Evolutionary conservation across 2,113 vertebrate genomes (phyloP).

Genomic region (Etheostoma cragini): DNA sequence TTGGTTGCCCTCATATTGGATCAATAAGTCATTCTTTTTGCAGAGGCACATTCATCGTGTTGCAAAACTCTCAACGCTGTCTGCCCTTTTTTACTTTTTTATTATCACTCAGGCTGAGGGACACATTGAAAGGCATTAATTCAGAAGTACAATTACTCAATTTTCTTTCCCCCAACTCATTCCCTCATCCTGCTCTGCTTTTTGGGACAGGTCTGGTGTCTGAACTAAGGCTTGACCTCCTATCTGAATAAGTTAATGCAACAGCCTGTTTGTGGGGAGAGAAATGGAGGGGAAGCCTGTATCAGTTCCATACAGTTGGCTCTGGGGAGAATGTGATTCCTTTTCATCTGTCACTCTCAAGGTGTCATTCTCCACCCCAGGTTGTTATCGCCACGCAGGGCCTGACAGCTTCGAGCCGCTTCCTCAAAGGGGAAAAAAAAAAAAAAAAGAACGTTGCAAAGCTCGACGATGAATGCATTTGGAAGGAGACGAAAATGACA

Average conservation of each 20-base stretch:
- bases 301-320: conserved; percentile 91
- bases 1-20: conserved; percentile 82
- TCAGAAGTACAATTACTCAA: conserved; percentile 88
- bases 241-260: conserved; percentile 94
- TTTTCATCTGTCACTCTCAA: conserved; percentile 92
- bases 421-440: conserved; percentile 65
- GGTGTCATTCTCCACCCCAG: conserved; percentile 90
- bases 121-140: conserved; percentile 91
- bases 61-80: conserved; percentile 23
- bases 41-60: conserved; percentile 76
- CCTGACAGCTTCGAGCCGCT: conserved; percentile 89
- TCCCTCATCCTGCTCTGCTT: conserved; percentile 76
- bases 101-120: conserved; percentile 84
- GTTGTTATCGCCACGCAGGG: conserved; percentile 87
- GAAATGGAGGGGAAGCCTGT: conserved; percentile 83
- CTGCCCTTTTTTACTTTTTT: conserved; percentile 74
- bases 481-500: conserved; percentile 72
- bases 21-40: conserved; percentile 79
- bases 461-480: conserved; percentile 67
- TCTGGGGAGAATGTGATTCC: conserved; percentile 87
- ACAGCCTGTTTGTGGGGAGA: conserved; percentile 83
- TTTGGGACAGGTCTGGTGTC: conserved; percentile 86
- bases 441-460: conserved; percentile 57
- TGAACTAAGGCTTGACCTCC: conserved; percentile 87
- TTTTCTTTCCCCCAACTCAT: conserved; percentile 65